Conservation (phyloP, 2,113 vertebrate genomes). For the Sinocyclocheilus anshuiensis region DNA sequence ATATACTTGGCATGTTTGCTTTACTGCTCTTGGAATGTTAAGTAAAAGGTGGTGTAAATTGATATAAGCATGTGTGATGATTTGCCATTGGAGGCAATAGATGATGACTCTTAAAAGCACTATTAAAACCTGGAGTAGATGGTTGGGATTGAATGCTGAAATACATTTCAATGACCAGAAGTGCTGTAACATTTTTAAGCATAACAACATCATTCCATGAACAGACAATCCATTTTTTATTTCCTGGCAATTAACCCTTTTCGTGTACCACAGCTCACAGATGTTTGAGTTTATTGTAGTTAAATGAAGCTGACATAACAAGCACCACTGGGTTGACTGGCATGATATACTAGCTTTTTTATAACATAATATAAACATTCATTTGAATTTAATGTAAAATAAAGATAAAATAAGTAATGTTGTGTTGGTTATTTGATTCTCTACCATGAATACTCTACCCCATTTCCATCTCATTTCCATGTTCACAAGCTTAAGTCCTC, state of each 20-base stretch:
- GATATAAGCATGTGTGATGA: neutral
- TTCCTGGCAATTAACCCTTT: neutral
- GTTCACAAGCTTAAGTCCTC: neutral
- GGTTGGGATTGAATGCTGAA: neutral
- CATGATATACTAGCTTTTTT: neutral
- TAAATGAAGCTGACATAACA: no score
- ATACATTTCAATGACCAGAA: neutral
- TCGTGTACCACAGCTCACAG: no score
- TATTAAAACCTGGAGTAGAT: neutral
- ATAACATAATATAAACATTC: neutral
- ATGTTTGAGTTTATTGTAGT: no score
- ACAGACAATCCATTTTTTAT: neutral
- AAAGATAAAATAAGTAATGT: neutral
- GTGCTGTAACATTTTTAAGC: neutral
- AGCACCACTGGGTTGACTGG: neutral
- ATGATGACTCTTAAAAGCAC: neutral
- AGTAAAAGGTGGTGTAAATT: neutral
- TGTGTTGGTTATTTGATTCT: neutral
- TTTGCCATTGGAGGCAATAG: neutral
- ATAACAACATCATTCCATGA: neutral
- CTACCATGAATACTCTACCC: neutral
- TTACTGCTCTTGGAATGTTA: neutral
- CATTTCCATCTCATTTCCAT: slow-evolving; percentile 9
- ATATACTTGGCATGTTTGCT: neutral
- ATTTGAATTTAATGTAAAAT: neutral